Evolutionary conservation across 2,888 invertebrate species (phyloP).

Genomic region (Sylvicola fuscatus): DNA sequence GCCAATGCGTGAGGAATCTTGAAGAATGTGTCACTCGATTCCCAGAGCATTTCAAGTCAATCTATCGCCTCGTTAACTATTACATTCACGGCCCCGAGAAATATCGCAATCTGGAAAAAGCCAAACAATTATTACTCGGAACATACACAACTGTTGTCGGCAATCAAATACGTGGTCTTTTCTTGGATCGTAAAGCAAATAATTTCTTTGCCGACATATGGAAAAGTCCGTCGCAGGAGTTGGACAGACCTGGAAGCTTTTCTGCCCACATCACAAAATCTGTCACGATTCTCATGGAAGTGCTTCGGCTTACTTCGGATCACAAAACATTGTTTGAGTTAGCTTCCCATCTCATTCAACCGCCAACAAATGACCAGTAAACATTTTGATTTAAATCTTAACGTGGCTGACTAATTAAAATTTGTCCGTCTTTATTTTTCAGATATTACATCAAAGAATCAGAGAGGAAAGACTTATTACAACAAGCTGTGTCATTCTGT

Average conservation of each 20-base stretch:
- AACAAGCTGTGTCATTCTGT: slow-evolving; percentile 55
- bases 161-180: slow-evolving; percentile 57
- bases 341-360: slow-evolving; percentile 53
- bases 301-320: slow-evolving; percentile 60
- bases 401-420: slow-evolving; percentile 1
- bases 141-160: slow-evolving; percentile 43
- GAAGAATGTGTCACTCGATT: slow-evolving; percentile 71
- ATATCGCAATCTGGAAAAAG: slow-evolving; percentile 44
- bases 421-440: slow-evolving; percentile 4
- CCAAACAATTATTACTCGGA: slow-evolving; percentile 47
- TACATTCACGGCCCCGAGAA: slow-evolving; percentile 50
- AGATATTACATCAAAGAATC: slow-evolving; percentile 68
- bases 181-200: slow-evolving; percentile 59
- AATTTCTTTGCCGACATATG: slow-evolving; percentile 86
- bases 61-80: slow-evolving; percentile 70
- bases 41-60: slow-evolving; percentile 81
- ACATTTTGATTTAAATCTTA: slow-evolving; percentile 6
- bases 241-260: slow-evolving; percentile 82
- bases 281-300: slow-evolving; percentile 58
- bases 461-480: slow-evolving; percentile 61
- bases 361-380: slow-evolving; percentile 73
- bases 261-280: slow-evolving; percentile 79
- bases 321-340: slow-evolving; percentile 59
- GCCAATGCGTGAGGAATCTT: slow-evolving; percentile 51
- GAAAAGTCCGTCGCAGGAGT: slow-evolving; percentile 76